Base-by-base conservation (phyloP, 2,113 vertebrate genomes). In the Osmerus eperlanus region DNA sequence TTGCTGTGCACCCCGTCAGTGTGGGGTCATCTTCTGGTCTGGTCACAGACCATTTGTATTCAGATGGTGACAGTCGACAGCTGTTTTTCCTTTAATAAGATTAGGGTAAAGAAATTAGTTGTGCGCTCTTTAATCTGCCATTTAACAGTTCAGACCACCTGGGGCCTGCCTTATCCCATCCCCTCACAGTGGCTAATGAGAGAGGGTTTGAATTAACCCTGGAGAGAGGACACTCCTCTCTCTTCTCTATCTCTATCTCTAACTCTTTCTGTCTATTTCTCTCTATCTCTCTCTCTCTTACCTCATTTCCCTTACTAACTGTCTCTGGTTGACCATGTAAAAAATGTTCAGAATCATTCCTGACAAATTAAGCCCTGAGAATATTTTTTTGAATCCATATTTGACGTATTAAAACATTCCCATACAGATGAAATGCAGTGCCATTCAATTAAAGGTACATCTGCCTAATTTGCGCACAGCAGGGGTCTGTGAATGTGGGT, bases 51-150 rank as follows among this genome's bases (percentile, higher is more conserved):
- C 47, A 2, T 85, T 87, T 85, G 85, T 84, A 85, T 86, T 88
- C 84, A 86, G 76, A 84, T 89, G 89, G 89, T 94, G 93, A 92
- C 90, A 93, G 92, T 93, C 94, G 94, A 94, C 95, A 96, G 94
- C 95, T 96, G 95, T 91, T 92, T 91, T 91, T 78, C 84, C 82
- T 90, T 89, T 96, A 96, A 97, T 96, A 94, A 94, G 96, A 97
- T 97, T 96, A 96, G 91, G 90, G 88, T 92, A 93, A 94, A 95
- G 93, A 96, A 96, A 95, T 95, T 94, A 95, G 92, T 93, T 91
- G 90, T 92, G 90, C 91, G 87, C 88, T 89, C 91, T 95, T 91
- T 95, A 96, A 95, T 95, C 95, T 95, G 89, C 91, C 89, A 84
- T 94, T 94, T 94, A 93, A 93, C 93, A 85, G 92, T 87, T 86